Percentiles rank a stretch among this genome's conserved stretches.
Conservation (phyloP, 2,797 vertebrate genomes). For the Crypturellus tataupa region DNA sequence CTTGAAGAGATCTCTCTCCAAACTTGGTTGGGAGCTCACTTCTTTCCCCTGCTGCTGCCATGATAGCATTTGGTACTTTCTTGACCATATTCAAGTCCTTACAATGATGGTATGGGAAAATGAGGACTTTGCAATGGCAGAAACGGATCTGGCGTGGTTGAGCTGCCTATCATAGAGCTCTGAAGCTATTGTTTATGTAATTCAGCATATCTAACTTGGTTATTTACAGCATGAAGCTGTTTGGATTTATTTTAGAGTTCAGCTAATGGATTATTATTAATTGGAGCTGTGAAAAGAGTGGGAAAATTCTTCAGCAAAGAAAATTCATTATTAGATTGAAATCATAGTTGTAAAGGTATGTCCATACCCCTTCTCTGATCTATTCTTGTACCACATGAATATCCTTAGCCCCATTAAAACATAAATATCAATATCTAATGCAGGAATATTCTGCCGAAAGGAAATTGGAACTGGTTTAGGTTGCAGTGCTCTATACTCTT, state of each 20-base stretch:
- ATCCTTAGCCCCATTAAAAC: not conserved
- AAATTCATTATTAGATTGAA: not conserved
- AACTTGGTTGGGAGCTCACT: not conserved
- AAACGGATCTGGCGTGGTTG: not conserved
- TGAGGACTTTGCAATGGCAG: not conserved
- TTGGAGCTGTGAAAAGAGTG: not conserved
- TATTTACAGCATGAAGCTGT: constrained; percentile 48
- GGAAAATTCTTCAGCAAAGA: not conserved
- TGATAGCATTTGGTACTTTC: not conserved
- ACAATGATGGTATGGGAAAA: not conserved
- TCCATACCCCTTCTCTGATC: not conserved
- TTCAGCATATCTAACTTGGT: not conserved
- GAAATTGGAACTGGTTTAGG: not conserved
- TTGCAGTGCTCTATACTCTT: no score
- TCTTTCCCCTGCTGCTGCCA: not conserved
- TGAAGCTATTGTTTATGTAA: not conserved
- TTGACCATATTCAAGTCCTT: not conserved
- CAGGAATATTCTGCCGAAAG: not conserved
- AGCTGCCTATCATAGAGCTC: not conserved
- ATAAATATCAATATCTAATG: not conserved
- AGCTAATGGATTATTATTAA: constrained; percentile 29
- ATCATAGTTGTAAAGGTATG: not conserved
- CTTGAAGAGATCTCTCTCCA: not conserved
- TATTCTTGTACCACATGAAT: not conserved
- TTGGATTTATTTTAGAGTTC: constrained; percentile 42